Conservation (phyloP, 2,888 invertebrate genomes). For the Rapana venosa region DNA sequence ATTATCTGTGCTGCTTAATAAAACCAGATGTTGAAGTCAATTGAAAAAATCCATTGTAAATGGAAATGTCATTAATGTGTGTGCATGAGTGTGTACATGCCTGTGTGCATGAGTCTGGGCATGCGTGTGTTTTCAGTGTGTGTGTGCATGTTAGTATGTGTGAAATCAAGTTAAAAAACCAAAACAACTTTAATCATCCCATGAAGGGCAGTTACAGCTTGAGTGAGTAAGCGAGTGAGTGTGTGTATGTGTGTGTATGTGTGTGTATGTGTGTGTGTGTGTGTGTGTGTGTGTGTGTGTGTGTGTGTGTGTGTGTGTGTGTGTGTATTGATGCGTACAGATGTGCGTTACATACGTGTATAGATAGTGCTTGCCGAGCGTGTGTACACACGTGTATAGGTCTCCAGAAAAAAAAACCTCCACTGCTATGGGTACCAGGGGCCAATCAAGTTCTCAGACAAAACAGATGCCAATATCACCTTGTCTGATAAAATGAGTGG, state of each 20-base stretch:
- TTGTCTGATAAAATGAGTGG: too few relatives aligned
- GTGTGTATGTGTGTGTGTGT: constrained; percentile 26
- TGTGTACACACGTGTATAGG: too few relatives aligned
- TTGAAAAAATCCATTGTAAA: too few relatives aligned
- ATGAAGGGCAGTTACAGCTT: too few relatives aligned
- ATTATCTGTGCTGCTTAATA: too few relatives aligned
- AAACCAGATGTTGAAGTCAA: too few relatives aligned
- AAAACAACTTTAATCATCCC: too few relatives aligned
- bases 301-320: neutral
- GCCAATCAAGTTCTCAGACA: too few relatives aligned
- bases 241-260: constrained; percentile 6
- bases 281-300: neutral
- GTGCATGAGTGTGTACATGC: neutral
- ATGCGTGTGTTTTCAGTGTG: neutral
- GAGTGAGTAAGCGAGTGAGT: neutral
- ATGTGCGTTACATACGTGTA: neutral
- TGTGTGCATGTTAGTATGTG: neutral
- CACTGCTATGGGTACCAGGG: too few relatives aligned
- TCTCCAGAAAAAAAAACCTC: too few relatives aligned
- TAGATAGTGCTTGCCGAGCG: too few relatives aligned
- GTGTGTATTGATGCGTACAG: neutral
- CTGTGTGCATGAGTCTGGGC: neutral
- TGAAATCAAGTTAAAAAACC: neutral
- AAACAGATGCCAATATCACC: too few relatives aligned
- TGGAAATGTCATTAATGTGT: neutral